Evolutionary conservation across 2,888 invertebrate species (phyloP), one percentile per base, ranked within the genome.

Genomic region (Macaria notata): DNA sequence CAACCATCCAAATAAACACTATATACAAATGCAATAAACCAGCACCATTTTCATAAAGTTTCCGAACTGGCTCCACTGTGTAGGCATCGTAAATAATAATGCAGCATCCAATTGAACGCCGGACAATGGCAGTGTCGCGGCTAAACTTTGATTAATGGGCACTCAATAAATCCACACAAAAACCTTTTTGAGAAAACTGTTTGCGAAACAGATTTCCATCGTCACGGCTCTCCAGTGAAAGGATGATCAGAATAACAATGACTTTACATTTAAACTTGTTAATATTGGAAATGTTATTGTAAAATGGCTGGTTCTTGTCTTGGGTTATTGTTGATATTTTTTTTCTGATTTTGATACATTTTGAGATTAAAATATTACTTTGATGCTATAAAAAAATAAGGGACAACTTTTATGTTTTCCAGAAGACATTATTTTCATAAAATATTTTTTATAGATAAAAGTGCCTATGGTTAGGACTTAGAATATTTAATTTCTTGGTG

Each of bases 111-210:
- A 76, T 71, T 69, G 68, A 56, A 46, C 55, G 57, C 64, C 42
- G 76, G 74, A 80, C 78, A 80, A 79, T 78, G 50, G 70, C 71
- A 9, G 71, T 78, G 78, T 75, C 79, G 64, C 63, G 64, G 60
- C 68, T 71, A 70, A 75, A 75, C 65, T 76, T 78, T 82, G 81
- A 82, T 82, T 79, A 81, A 82, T 82, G 79, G 73, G 73, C 60
- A 59, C 64, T 59, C 66, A 62, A 66, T 66, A 61, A 49, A 60
- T 52, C 55, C 50, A 43, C 58, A 59, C 62, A 64, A 65, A 66
- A 68, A 65, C 55, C 64, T 65, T 66, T 69, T 67, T 49, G 61
- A 62, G 62, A 64, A 70, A 72, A 69, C 66, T 66, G 65, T 64
- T 70, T 64, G 57, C 62, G 59, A 56, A 62, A 60, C 61, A 55